Base-by-base conservation (phyloP, 2,888 invertebrate genomes). In the Luffia ferchaultella region DNA sequence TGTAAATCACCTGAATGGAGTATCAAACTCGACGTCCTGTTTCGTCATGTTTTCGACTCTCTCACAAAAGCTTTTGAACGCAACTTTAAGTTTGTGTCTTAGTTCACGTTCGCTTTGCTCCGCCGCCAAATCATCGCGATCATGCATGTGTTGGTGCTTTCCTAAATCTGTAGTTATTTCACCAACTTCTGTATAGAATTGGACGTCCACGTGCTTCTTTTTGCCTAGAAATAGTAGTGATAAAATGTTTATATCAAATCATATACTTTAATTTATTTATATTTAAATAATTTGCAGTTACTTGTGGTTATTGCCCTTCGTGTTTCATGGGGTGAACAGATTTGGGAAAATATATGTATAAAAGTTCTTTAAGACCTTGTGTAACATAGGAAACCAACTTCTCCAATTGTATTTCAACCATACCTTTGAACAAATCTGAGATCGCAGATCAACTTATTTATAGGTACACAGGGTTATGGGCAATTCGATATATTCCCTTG, bases 61-160 rank as follows among this genome's bases (percentile, higher is more conserved):
- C 73, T 99, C 98, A 71, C 97, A 97, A 84, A 99, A 99, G 69
- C 95, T 95, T 74, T 96, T 97, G 82, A 99, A 99, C 12, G 98
- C 98, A 0, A 95, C 93, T 76, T 98, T 99, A 50, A 99, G 85
- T 67, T 97, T 98, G 71, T 98, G 96, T 20, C 99, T 85, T 58
- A 99, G 85, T 67, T 99, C 99, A 48, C 98, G 85, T 77, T 99
- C 99, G 50, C 97, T 95, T 84, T 99, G 99, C 79, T 99, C 99
- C 3, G 98, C 97, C 0, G 98, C 97, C 53, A 99, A 85, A 84
- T 99, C 99, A 74, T 99, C 99, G 44, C 98, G 87, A 79, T 99
- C 99, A 73, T 99, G 98, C 98, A 99, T 98, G 75, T 99, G 98
- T 71, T 99, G 98, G 73, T 98, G 98, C 75, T 99, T 99, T 45